Conservation (phyloP, 2,797 vertebrate species). For the Staurois parvus region DNA sequence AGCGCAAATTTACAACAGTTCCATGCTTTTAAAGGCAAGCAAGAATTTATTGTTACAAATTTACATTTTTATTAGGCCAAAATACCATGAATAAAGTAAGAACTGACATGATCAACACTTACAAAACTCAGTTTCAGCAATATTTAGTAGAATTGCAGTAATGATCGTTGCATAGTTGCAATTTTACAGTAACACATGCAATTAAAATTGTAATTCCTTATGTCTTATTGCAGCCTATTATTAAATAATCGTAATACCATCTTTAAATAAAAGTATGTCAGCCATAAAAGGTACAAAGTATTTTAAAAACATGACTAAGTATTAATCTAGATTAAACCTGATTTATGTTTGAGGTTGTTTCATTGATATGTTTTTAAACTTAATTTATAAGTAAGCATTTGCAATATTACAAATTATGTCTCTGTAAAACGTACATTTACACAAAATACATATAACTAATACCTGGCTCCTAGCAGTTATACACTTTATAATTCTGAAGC, state of each 20-base stretch:
- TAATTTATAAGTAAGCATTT: slow-evolving; percentile 5
- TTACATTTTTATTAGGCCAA: no score
- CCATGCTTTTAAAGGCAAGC: no score
- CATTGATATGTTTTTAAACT: background rate
- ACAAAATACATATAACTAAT: slow-evolving; percentile 10
- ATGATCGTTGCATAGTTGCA: no score
- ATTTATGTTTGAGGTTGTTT: slow-evolving; percentile 7
- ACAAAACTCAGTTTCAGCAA: no score
- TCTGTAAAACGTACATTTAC: background rate
- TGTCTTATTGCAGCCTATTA: background rate
- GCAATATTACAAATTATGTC: slow-evolving; percentile 23
- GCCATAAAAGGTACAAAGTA: background rate
- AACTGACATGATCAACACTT: no score
- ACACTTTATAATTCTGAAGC: slow-evolving; percentile 11
- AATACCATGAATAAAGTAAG: no score
- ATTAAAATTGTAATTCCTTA: background rate
- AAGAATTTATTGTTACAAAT: no score
- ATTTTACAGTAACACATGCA: no score
- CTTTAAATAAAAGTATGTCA: background rate
- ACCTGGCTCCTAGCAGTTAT: background rate
- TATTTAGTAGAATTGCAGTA: no score
- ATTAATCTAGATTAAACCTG: background rate
- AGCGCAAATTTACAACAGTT: no score
- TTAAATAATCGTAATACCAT: no score
- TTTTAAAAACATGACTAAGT: background rate